Base-by-base conservation (phyloP, 37 sponge, comb jelly and placozoan genomes). In the Cladorhizidae sp. region DNA sequence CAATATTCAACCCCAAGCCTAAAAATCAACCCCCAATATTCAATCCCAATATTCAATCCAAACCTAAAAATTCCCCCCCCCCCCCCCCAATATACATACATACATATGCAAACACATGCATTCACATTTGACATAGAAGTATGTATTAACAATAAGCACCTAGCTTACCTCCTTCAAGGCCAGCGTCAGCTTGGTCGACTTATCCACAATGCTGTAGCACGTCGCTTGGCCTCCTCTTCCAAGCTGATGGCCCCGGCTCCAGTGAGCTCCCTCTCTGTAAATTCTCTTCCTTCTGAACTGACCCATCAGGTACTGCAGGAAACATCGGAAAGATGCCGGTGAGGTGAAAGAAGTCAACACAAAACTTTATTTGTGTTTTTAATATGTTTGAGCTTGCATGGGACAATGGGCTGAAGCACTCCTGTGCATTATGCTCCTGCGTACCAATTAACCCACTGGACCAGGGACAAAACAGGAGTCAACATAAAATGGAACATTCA, bases 151-250 rank as follows among this genome's bases (percentile, higher is more conserved):
- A n/a, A 64, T 28, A n/a, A n/a, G n/a, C n/a, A n/a, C n/a, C n/a
- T n/a, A n/a, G 40, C 37, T 26, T 14, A 83, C 89, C 80, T 89
- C 89, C 63, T 89, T 89, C 67, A 89, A 41, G 39, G 75, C 84
- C 26, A 89, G 69, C 6, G 51, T 21, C 31, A 64, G 50, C 2
- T 64, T 41, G 26, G 73, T 74, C 11, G 62, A 35, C 3, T 41
- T 67, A 59, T 89, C 89, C 23, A 35, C 11, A 22, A 89, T 80
- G 54, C 80, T 55, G 73, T 45, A 89, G 49, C 85, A 79, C 22
- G 70, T 69, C 18, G 78, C 89, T 40, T 67, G 58, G 1, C 80
- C 80, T 49, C 89, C 89, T 41, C 35, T 31, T 3, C 84, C 89
- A 0, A 89, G 25, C 75, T 67, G 7, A n/a, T 18, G 65, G 59